Base-by-base conservation (phyloP, 1,140 invertebrate species). In the Cephus cinctus region DNA sequence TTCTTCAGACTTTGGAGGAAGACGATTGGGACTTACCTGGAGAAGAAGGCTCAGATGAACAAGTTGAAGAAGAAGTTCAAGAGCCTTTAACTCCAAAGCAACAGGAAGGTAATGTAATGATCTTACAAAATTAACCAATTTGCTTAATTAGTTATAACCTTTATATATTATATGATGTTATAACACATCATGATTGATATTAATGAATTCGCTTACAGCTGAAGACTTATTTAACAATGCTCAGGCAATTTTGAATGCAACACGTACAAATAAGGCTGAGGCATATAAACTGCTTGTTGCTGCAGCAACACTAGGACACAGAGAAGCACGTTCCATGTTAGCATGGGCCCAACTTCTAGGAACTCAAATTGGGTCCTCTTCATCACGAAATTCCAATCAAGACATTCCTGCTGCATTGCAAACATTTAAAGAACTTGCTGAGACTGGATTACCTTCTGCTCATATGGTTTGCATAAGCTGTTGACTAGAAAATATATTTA, bases 301-400 rank as follows among this genome's bases (percentile, higher is more conserved):
- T 52, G 90, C 94, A 1, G 87, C 92, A 0, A 82, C 86, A 34
- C 74, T 86, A 14, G 92, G 91, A 23, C 90, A 96, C 66, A 75
- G 76, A 4, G 84, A 88, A 55, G 89, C 95, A 0, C 81, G 86
- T 64, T 87, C 92, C 44, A 83, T 88, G 66, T 65, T 96, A 5
- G 94, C 92, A 0, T 95, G 94, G 87, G 88, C 86, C 0, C 81
- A 88, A 47, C 69, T 98, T 2, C 85, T 97, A 56, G 96, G 95
- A 2, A 83, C 83, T 45, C 82, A 82, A 19, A 76, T 84, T 2
- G 63, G 52, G 19, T 48, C 65, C 18, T 48, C 56, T 15, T 58
- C 60, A 19, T 77, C 80, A 16, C 73, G 79, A 46, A 63, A 83
- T 11, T 66, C 63, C 39, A 80, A 81, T 39, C 85, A 92, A 52